Evolutionary conservation across 2,888 invertebrate species (phyloP), one percentile per base, ranked within the genome.

Genomic region (Furcula furcula): DNA sequence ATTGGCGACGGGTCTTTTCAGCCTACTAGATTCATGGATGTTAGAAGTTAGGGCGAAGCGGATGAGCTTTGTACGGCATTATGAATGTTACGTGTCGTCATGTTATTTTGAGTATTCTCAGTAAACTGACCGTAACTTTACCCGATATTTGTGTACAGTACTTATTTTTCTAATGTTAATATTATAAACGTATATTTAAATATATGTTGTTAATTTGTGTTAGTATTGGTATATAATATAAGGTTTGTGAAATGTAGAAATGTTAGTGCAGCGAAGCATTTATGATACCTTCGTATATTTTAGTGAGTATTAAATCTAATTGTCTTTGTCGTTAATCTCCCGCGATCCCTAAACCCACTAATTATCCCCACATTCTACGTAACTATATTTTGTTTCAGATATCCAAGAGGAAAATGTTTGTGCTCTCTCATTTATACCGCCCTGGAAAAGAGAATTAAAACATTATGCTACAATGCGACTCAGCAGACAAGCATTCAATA

Each of bases 11-110:
- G 12, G 11, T 13, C 10, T 25, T 16, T 39, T 31, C 25, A 21
- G 29, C 19, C 40, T 29, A 34, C 15, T 31, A 36, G 34, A 40
- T 16, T 42, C 44, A 57, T 58, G 53, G 55, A 62, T 76, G 84
- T 85, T 86, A 85, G 74, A 71, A 81, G 86, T 87, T 87, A 87
- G 77, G 87, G 87, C 86, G 81, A 87, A 88, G 87, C 87, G 76
- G 74, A 87, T 87, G 87, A 87, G 78, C 84, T 74, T 65, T 67
- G 42, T 42, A 40, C 49, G 36, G 42, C 60, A 46, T 46, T 59
- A 73, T 75, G 70, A 72, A 65, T 75, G 76, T 79, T 80, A 76
- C 60, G 53, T 38, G 32, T 61, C 58, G 50, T 69, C 65, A 61
- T 65, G 74, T 76, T 74, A 75, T 63, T n/a, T 67, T 55, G 54